These are phyloP conservation scores for Dynastes hyllus DNA, from an alignment of 2,888 invertebrate species.

Conservation along the genomic window DNA sequence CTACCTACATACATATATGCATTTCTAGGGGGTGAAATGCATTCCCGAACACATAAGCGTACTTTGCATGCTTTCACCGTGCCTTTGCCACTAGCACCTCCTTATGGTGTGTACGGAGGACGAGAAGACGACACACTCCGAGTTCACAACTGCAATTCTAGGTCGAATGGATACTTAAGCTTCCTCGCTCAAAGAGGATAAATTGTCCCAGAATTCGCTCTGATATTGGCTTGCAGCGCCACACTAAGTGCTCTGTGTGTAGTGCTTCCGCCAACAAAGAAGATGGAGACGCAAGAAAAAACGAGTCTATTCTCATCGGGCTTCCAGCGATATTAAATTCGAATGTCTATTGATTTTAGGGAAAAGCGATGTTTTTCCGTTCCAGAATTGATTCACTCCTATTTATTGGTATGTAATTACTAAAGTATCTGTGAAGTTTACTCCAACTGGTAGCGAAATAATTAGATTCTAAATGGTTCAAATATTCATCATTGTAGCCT, in stretches of 20 bases:
- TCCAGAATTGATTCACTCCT: background rate
- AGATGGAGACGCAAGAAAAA: background rate
- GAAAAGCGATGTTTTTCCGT: background rate
- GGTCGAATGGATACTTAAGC: slow-evolving; percentile 50
- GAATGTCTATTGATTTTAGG: slow-evolving; percentile 2
- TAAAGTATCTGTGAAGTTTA: background rate
- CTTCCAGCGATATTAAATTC: slow-evolving; percentile 3
- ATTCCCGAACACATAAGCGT: background rate
- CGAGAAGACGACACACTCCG: background rate
- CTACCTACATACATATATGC: too few relatives aligned
- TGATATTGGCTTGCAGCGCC: slow-evolving; percentile 48
- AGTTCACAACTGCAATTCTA: slow-evolving; percentile 34
- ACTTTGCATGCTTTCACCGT: slow-evolving; percentile 6
- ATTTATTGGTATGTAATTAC: background rate
- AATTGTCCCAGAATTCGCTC: slow-evolving; percentile 50
- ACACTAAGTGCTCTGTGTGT: slow-evolving; percentile 26
- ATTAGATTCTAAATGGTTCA: background rate
- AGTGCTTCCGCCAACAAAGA: slow-evolving; percentile 1
- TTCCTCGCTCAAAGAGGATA: slow-evolving; percentile 46
- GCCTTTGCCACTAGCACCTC: background rate
- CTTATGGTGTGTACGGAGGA: background rate
- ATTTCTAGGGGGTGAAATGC: too few relatives aligned
- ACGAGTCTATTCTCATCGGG: background rate
- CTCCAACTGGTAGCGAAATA: background rate
- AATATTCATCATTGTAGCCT: too few relatives aligned